Base-by-base conservation (phyloP, 1,140 invertebrate genomes). In the Drosophila cardini region DNA sequence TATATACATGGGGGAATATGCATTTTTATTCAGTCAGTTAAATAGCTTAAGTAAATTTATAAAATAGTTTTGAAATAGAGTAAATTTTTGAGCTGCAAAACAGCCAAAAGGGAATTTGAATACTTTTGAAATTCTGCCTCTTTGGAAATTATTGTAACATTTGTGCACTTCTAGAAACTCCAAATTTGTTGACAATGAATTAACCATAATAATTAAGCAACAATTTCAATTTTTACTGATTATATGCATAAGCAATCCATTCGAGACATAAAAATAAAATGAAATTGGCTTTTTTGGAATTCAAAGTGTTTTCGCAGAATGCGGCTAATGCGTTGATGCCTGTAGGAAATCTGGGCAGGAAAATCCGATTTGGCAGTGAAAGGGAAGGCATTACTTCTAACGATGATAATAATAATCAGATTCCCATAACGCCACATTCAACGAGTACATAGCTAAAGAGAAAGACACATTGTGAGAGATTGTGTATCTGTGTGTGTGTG, bases 281-380 rank as follows among this genome's bases (percentile, higher is more conserved):
- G 63, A 77, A 84, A 84, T 84, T 84, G 63, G 76, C 80, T 73
- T 84, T 73, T 26, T 84, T 84, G 77, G 80, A 64, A 84, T 84
- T 84, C 80, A 84, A 84, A 84, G 70, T 68, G 53, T 55, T 61
- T 60, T 16, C 34, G 61, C 18, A 62, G 48, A 50, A 45, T 40
- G 15, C 40, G 72, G 61, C 58, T 84, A 84, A 83, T 83, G 76
- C 56, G 68, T 67, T 84, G 55, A 79, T 84, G 80, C 76, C 80
- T 72, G 26, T 38, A 46, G 67, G 45, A 75, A 75, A 74, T 63
- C 72, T 43, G 52, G n/a, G 32, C 67, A 42, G 58, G 67, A 36
- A 75, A 45, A 75, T 75, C 67, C 72, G 72, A 55, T 75, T 63
- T 62, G 53, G 53, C 53, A 40, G 42, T 45, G 45, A 30, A 13